A percentile compares a stretch with the other conserved stretches of the same genome.
Conservation (phyloP, 2,113 vertebrate genomes). For the Thamnophis sirtalis region DNA sequence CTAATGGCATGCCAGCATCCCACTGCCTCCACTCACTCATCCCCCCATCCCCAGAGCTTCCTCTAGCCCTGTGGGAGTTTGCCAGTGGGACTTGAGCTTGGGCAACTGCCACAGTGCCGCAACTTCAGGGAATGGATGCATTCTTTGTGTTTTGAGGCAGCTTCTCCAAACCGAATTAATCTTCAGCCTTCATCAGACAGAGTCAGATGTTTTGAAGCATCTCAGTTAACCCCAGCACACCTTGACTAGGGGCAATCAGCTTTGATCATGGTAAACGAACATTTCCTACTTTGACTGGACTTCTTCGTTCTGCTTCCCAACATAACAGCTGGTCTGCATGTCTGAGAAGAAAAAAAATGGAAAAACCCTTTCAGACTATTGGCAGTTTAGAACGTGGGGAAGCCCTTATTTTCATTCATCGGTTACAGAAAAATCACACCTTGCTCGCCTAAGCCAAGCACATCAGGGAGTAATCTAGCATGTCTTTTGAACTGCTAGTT, state of each 20-base stretch:
- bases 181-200: neutral
- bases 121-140: neutral
- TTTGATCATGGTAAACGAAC: neutral
- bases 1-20: neutral
- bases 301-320: neutral
- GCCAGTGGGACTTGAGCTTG: neutral
- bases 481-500: neutral
- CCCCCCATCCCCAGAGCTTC: neutral
- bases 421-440: neutral
- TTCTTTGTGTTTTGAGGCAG: neutral
- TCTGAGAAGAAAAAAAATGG: neutral
- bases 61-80: neutral
- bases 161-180: neutral
- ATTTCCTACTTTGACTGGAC: neutral
- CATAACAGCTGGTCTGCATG: neutral
- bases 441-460: neutral
- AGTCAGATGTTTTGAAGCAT: neutral
- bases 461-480: neutral
- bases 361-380: neutral
- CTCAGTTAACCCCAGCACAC: neutral
- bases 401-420: neutral
- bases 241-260: neutral
- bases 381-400: neutral
- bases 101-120: neutral
- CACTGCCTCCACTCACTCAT: neutral